Evolutionary conservation across 2,888 invertebrate genomes (phyloP).

Genomic region (Drosophila flavopinicola): DNA sequence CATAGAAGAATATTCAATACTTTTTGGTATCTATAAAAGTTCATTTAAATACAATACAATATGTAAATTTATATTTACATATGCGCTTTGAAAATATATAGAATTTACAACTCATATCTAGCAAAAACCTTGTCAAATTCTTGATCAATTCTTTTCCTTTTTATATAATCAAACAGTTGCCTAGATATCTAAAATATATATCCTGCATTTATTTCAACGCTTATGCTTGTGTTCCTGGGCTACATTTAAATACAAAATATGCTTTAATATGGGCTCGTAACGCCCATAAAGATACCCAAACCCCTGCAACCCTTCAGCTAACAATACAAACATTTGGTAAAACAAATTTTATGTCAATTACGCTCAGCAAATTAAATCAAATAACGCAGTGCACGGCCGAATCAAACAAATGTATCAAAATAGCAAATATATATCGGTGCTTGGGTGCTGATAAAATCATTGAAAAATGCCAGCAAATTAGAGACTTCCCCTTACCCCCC

Average conservation of each 20-base stretch:
- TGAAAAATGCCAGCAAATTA: slow-evolving; percentile 76
- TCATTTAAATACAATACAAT: no score
- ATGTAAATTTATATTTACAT: no score
- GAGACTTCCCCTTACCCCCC: slow-evolving; percentile 47
- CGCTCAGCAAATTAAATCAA: slow-evolving; percentile 67
- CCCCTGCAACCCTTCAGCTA: not conserved
- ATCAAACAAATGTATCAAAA: slow-evolving; percentile 71
- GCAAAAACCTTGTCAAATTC: no score
- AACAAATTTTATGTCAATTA: slow-evolving; percentile 67
- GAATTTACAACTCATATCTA: no score
- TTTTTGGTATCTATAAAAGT: no score
- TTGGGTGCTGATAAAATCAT: slow-evolving; percentile 61
- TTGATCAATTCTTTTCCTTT: no score
- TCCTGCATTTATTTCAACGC: not conserved
- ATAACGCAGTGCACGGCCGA: slow-evolving; percentile 44
- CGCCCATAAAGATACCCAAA: not conserved
- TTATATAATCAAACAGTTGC: not conserved
- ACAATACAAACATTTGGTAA: slow-evolving; percentile 28
- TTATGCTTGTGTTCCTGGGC: not conserved
- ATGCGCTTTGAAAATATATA: no score
- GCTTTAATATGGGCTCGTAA: not conserved
- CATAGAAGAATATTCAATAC: no score
- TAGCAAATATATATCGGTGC: slow-evolving; percentile 42
- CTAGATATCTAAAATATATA: no score
- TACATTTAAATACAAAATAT: slow-evolving; percentile 32